phyloP scores from a whole-genome alignment of 2,797 vertebrate genomes.

The Buceros bicornis region DNA sequence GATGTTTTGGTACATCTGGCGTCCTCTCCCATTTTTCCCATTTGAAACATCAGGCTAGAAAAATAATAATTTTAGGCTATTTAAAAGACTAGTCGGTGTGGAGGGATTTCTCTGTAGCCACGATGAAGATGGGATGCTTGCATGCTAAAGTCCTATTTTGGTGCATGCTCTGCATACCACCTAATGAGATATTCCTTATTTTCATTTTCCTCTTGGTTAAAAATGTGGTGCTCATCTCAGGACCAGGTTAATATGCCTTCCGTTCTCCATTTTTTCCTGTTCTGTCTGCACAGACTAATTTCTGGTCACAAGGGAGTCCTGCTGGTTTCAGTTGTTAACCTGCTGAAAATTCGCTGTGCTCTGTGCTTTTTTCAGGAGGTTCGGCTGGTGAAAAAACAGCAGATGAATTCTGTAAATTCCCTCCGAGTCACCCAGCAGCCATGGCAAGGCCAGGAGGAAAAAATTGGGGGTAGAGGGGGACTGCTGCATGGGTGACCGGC shows the following conservation, averaged over 20 bases:
- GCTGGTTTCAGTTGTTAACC: neutral
- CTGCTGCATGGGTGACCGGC: neutral
- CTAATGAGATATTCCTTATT: neutral
- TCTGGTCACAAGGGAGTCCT: neutral
- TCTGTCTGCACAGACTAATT: neutral
- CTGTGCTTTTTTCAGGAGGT: neutral
- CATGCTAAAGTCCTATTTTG: neutral
- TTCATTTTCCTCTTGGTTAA: neutral
- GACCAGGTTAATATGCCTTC: neutral
- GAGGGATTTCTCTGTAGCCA: neutral
- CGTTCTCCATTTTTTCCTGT: neutral
- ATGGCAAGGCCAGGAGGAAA: neutral
- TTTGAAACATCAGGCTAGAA: neutral
- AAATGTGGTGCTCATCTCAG: neutral
- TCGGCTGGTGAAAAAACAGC: neutral
- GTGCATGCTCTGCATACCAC: neutral
- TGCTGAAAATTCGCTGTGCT: neutral
- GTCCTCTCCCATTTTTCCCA: neutral
- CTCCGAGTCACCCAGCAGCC: constrained; percentile 1
- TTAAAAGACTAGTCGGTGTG: neutral
- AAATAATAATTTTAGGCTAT: neutral
- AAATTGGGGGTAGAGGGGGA: neutral
- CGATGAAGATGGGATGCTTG: neutral
- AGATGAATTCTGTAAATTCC: neutral
- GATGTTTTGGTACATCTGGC: neutral